phyloP scores from a whole-genome alignment of 2,113 vertebrate species.

The Oceanites oceanicus region DNA sequence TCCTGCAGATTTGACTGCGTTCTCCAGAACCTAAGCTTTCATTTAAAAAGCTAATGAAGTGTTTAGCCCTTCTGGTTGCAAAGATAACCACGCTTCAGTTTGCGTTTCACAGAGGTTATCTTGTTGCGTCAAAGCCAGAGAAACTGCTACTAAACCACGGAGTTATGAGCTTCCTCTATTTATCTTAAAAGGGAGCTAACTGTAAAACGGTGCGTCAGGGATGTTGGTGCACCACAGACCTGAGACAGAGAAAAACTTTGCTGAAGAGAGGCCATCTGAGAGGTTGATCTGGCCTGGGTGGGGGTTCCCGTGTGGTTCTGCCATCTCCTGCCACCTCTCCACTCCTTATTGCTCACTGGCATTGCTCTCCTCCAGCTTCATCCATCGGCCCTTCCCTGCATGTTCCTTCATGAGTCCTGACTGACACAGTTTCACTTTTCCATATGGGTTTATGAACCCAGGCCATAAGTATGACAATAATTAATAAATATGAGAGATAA shows the following conservation, averaged over 20 bases:
- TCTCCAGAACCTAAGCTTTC: slow-evolving; percentile 50
- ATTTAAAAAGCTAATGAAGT: slow-evolving; percentile 66
- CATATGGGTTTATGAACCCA: not conserved
- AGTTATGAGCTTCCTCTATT: not conserved
- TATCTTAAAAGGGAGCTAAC: not conserved
- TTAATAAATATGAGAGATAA: not conserved
- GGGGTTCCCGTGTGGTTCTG: rapidly evolving
- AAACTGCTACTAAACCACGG: not conserved
- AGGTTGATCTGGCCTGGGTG: not conserved
- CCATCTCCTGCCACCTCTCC: not conserved
- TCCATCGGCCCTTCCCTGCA: not conserved
- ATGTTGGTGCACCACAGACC: not conserved
- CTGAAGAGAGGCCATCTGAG: not conserved
- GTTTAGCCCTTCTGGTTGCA: slow-evolving; percentile 56
- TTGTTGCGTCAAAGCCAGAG: not conserved
- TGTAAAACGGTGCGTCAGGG: not conserved
- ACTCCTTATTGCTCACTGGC: not conserved
- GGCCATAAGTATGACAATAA: not conserved
- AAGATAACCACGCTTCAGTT: slow-evolving; percentile 46
- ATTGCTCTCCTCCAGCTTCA: not conserved
- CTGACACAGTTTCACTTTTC: not conserved
- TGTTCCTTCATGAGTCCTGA: not conserved
- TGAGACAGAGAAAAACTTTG: not conserved
- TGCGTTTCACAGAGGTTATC: not conserved
- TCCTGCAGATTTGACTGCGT: not conserved